Base-by-base conservation (phyloP, 2,888 invertebrate genomes). In the Philereme vetulata region DNA sequence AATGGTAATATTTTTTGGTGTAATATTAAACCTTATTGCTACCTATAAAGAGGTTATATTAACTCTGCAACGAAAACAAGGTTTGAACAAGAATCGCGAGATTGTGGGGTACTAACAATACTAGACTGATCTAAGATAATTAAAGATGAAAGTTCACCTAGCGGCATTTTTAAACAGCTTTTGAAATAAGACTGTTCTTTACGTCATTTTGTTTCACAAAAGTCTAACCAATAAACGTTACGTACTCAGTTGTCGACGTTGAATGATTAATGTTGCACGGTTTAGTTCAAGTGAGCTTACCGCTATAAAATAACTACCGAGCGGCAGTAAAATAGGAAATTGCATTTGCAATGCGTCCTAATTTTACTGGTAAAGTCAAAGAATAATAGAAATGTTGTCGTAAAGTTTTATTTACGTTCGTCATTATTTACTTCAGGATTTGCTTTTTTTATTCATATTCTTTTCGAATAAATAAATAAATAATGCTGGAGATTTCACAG, bases 261-360 rank as follows among this genome's bases (percentile, higher is more conserved):
- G 79, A 80, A 80, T 80, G 80, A 81, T 81, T 80, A 80, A 81
- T 73, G 71, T 69, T 61, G 68, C 70, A 67, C 61, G 75, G 69
- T 42, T 42, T n/a, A 42, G 65, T 66, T 62, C 58, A 66, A 74
- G 71, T 72, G 69, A 72, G 67, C 69, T 72, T 65, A 65, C 64
- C 66, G 69, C 71, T 67, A 33, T 62, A 57, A 62, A 61, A 54
- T 57, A 50, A 40, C 50, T 53, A 53, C 48, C 52, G 44, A 21
- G 40, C 7, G 56, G 52, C 46, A 53, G 53, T 61, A 56, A 56
- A 61, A 61, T 56, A 53, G 42, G 52, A 52, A 56, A 61, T 56
- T 50, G 52, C 52, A 52, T 60, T 60, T 56, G 40, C 50, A 53
- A 56, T 56, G 56, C 45, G 44, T 46, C 33, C 51, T 53, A 50